Evolutionary conservation across 2,113 vertebrate species (phyloP).

Genomic region (Periophthalmus modestus): DNA sequence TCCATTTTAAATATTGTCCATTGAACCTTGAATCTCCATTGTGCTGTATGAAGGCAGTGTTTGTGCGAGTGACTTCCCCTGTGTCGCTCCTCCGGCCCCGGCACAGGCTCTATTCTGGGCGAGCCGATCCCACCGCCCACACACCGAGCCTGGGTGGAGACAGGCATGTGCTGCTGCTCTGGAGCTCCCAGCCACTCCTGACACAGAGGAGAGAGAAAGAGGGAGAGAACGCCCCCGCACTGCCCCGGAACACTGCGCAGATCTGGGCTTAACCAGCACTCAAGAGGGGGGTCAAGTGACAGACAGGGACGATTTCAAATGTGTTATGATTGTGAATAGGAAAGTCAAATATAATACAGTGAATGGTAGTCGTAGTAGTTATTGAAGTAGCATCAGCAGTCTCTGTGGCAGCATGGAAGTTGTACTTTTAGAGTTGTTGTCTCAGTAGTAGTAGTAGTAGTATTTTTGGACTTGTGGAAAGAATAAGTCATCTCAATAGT

Average conservation of each 20-base stretch:
- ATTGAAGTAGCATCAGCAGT: neutral
- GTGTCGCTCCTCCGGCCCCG: constrained; percentile 17
- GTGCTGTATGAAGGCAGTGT: constrained; percentile 14
- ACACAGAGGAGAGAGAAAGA: neutral
- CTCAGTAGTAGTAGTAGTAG: too few relatives aligned
- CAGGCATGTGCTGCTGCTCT: constrained; percentile 80
- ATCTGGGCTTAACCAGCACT: neutral
- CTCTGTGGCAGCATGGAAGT: neutral
- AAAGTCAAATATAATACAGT: neutral
- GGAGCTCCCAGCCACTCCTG: constrained; percentile 68
- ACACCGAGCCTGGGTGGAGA: constrained; percentile 81
- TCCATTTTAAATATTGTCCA: neutral
- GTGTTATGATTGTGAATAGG: neutral
- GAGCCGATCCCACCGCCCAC: constrained; percentile 86
- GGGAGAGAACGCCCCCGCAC: constrained; percentile 41
- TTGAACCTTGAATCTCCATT: neutral
- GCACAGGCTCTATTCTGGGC: constrained; percentile 67
- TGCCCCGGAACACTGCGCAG: constrained; percentile 21
- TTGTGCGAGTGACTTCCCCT: constrained; percentile 28
- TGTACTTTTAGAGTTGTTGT: neutral
- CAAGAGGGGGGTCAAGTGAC: constrained; percentile 1
- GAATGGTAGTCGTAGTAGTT: neutral
- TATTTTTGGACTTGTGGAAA: neutral
- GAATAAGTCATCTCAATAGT: neutral
- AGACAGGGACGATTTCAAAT: neutral